Evolutionary conservation across 2,888 invertebrate species (phyloP), one percentile per base, ranked within the genome.

Genomic region (Hemithea aestivaria): DNA sequence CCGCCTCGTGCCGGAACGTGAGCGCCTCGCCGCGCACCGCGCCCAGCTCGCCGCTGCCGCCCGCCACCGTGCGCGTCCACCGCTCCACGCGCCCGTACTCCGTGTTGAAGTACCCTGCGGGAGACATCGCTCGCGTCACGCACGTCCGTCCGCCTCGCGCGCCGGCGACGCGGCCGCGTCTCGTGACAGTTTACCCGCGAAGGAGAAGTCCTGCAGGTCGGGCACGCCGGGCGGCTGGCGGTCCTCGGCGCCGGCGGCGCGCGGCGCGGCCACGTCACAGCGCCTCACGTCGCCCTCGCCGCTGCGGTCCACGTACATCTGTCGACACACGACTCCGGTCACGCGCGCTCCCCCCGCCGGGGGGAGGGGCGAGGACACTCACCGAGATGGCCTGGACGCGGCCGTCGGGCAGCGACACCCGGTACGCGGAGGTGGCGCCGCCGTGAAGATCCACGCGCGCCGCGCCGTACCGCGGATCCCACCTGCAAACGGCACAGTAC

Each of bases 11-110:
- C 1, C 55, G 66, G 54, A 60, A 56, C 33, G 65, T 61, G 38
- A 82, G 77, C 31, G 53, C 49, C 65, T 83, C 83, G 1, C 73
- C 76, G 2, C 58, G 62, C 47, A 62, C 73, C n/a, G 47, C 77
- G 10, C 78, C 79, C 40, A 54, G 51, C 56, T 68, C 68, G 0
- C 80, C 79, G 21, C 50, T 45, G 22, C 47, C 53, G 1, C 71
- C 70, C 1, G 45, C 10, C 48, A 64, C 53, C 38, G 59, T 54
- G 46, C 58, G 58, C 27, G 56, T 57, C 80, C 80, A 82, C 8
- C 53, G 56, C 37, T 66, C 66, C 48, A 71, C 74, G 2, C 48
- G 48, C 5, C 50, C 57, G 29, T 40, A 53, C 10, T 46, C 63
- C 26, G 45, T 38, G 10, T 60, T 46, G 32, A 55, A 55, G 53